Evolutionary conservation across 2,888 invertebrate genomes (phyloP), one percentile per base, ranked within the genome.

Genomic region (Ectemnius cavifrons): DNA sequence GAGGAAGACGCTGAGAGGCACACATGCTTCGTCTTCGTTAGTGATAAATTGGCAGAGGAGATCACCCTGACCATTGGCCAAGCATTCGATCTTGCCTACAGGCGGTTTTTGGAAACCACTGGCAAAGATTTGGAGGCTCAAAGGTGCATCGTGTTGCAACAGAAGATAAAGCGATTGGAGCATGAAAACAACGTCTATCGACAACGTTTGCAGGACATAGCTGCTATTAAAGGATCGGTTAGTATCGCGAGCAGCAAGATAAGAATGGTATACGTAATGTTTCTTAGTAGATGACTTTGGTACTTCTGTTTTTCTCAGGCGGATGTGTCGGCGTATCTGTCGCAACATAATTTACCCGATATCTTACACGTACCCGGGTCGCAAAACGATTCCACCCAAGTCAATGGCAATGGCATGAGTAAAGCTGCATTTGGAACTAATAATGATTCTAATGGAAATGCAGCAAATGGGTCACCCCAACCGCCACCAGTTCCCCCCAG

Each of bases 11-110:
- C 94, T 64, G 97, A 97, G 86, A 94, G 94, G 79, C 99, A 99
- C 91, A 96, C 96, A 87, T 99, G 99, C 90, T 99, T 98, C 91
- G 99, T 99, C 18, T 99, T 99, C 89, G 96, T 98, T 76, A 98
- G 98, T 77, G 99, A 99, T 85, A 99, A 99, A 92, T 92, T 99
- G 88, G 98, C 99, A 1, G 98, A 99, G 86, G 98, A 99, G 90
- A 99, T 99, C 77, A 99, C 99, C 57, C 92, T 99, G 77, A 99
- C 99, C 13, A 98, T 99, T 84, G 99, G 99, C 11, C 99, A 99
- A 91, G 99, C 99, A 0, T 99, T 99, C 91, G 99, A 99, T 92
- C 93, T 99, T 88, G 99, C 99, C 45, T 99, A 99, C 92, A 96
- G 95, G 93, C 94, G 97, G 88, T 99, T 98, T 92, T 92, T 99